Percentiles rank a stretch among this genome's conserved stretches.
Evolutionary conservation across 2,113 vertebrate genomes (phyloP).

Genomic region (Pseudopodoces humilis): DNA sequence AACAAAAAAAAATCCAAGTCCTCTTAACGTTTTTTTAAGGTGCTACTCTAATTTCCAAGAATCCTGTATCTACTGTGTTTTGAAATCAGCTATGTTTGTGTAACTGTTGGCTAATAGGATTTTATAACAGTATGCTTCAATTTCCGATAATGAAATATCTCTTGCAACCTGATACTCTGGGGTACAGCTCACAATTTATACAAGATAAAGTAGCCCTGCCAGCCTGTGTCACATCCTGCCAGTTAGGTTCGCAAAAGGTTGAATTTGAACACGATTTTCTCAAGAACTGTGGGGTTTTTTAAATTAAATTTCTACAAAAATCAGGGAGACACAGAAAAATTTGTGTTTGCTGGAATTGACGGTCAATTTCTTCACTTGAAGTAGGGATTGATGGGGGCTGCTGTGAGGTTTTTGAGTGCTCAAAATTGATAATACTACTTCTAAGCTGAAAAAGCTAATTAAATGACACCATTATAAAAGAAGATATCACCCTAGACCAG

Average conservation of each 20-base stretch:
- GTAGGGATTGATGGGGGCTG: neutral
- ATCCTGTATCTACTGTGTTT: neutral
- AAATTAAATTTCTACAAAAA: neutral
- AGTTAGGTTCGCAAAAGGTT: neutral
- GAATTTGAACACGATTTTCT: neutral
- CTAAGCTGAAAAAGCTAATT: neutral
- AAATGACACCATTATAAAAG: neutral
- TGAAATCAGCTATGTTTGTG: neutral
- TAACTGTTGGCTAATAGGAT: neutral
- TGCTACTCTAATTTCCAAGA: neutral
- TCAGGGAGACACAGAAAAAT: neutral
- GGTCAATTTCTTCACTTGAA: neutral
- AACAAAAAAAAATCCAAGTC: neutral
- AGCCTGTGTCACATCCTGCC: neutral
- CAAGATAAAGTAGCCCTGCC: neutral
- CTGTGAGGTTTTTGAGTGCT: neutral
- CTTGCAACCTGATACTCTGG: neutral
- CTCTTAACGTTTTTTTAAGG: neutral
- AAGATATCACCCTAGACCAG: neutral
- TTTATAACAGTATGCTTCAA: neutral
- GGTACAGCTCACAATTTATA: neutral
- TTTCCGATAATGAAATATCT: neutral
- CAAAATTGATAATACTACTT: neutral
- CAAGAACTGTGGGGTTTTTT: fast-evolving
- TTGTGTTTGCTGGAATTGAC: neutral